Percentiles rank a stretch among this genome's conserved stretches.
phyloP scores from a whole-genome alignment of 1,140 invertebrate genomes.

The Nymphalis io region DNA sequence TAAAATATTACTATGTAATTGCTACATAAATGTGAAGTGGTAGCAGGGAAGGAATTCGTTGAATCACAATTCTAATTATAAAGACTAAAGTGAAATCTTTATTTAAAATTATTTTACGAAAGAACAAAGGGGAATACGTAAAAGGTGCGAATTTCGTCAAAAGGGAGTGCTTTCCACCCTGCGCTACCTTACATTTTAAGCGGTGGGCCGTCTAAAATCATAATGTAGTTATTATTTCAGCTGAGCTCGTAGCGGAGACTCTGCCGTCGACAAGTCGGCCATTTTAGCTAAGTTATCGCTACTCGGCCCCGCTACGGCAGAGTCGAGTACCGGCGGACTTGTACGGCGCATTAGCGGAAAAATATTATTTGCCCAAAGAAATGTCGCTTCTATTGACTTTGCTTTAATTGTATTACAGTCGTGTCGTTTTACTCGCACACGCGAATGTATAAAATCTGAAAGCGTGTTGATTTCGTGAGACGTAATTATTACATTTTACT shows the following conservation, averaged over 20 bases:
- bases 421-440: not conserved
- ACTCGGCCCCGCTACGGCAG: constrained; percentile 66
- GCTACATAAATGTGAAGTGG: no score
- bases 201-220: constrained; percentile 69
- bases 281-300: constrained; percentile 74
- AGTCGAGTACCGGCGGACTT: constrained; percentile 45
- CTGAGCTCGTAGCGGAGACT: constrained; percentile 55
- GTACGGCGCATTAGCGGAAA: constrained; percentile 32
- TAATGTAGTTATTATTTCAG: constrained; percentile 76
- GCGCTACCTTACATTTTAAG: constrained; percentile 65
- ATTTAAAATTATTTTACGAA: not conserved
- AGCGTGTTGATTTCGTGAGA: no score
- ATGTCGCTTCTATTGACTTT: not conserved
- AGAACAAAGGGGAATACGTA: not conserved
- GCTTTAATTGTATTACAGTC: constrained; percentile 13
- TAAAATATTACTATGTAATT: no score
- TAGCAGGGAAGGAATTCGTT: no score
- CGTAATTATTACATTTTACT: no score
- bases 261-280: constrained; percentile 72
- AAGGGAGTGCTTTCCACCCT: constrained; percentile 53
- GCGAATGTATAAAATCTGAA: no score
- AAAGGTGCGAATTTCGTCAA: constrained; percentile 7
- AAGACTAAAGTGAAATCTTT: no score
- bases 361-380: constrained; percentile 27
- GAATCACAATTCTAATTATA: no score